Base-by-base conservation (phyloP, 2,113 vertebrate species). In the Ancistrus triradiatus region DNA sequence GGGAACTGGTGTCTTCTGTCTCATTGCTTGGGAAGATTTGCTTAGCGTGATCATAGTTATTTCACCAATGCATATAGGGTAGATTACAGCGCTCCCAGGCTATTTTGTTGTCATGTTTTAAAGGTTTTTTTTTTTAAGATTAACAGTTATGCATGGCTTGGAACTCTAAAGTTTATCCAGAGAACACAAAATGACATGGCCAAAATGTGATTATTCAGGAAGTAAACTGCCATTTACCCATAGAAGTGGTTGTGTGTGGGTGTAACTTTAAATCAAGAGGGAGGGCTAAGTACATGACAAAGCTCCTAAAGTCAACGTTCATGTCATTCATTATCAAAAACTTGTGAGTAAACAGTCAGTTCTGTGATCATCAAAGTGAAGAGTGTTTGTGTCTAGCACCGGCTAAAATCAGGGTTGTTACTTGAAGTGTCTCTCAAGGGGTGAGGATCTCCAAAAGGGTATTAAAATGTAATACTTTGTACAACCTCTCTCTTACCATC, bases 1-100 rank as follows among this genome's bases (percentile, higher is more conserved):
- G 28, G 35, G 28, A 65, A 61, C 59, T 42, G 35, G 21, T 51
- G 40, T 49, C 48, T 62, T 59, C 52, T 62, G 24, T 47, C 33
- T 24, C 14, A 10, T 6, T 10, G 52, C 52, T 66, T 50, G n/a
- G 35, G 42, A 35, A 43, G n/a, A 56, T 44, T 43, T 28, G 21
- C 15, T 40, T 15, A 49, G 43, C 59, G 40, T 59, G 25, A 48
- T 43, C 44, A 43, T 48, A n/a, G n/a, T n/a, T 31, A 53, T 44
- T 63, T 51, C 19, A 43, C 14, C 22, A 28, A 33, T 35, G 31
- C 5, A 25, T 31, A 18, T 52, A 58, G 14, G 10, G 27, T 22
- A 28, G 58, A 59, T 42, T 50, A 28, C 42, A 55, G 50, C 40
- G 18, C 18, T 40, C 18, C 3, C 35, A 44, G 6, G 21, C 42